Conservation (phyloP, 2,797 vertebrate species). For the Semotilus atromaculatus region DNA sequence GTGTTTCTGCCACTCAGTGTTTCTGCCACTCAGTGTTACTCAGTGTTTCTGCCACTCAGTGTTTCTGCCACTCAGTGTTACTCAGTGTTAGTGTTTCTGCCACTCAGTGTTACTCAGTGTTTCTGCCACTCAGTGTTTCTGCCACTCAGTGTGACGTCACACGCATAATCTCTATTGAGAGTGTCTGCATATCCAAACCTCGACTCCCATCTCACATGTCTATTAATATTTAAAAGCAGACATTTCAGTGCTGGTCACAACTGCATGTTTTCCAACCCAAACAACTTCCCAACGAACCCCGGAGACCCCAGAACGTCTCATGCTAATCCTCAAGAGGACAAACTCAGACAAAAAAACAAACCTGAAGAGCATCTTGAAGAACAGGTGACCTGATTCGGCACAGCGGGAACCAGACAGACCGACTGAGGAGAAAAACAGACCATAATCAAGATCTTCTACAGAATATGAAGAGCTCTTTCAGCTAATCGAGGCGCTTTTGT, state of each 20-base stretch:
- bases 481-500: constrained; percentile 64
- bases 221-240: constrained; percentile 63
- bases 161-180: background rate
- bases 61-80: too few relatives aligned
- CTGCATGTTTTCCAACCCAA: constrained; percentile 38
- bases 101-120: too few relatives aligned
- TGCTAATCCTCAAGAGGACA: background rate
- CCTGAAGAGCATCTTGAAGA: background rate
- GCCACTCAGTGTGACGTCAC: too few relatives aligned
- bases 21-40: too few relatives aligned
- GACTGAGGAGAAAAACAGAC: background rate
- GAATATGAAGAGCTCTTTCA: constrained; percentile 9
- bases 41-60: too few relatives aligned
- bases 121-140: too few relatives aligned
- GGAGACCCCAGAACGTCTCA: background rate
- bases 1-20: too few relatives aligned
- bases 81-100: too few relatives aligned
- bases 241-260: constrained; percentile 41
- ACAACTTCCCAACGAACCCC: background rate
- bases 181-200: constrained; percentile 26
- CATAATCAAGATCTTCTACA: background rate
- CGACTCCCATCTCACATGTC: background rate
- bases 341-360: background rate
- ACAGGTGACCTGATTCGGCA: background rate
- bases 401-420: background rate